Base-by-base conservation (phyloP, 1,140 invertebrate genomes). In the Hormaphis cornu region DNA sequence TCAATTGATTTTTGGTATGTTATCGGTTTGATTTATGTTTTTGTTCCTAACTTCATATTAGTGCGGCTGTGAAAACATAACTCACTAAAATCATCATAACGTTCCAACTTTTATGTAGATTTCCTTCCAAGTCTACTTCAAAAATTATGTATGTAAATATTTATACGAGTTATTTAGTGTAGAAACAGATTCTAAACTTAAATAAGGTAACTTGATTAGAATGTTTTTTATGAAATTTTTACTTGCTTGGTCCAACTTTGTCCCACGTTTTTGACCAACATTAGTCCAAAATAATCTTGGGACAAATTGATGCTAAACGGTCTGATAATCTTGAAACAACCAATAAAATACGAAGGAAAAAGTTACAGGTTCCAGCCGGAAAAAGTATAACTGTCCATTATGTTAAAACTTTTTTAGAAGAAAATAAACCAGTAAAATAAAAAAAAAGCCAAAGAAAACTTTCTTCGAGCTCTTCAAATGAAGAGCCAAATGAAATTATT, bases 311-410 rank as follows among this genome's bases (percentile, higher is more conserved):
- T 16, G 3, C 28, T 3, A 54, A 54, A 54, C 14, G 28, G 42
- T 1, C 18, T 16, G 22, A 59, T 4, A 20, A 35, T 33, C 6
- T 59, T 42, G 56, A 35, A 2, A 30, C 26, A 33, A 6, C 16
- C 14, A 69, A 20, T 8, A 1, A 9, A 22, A 63, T 44, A 30
- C n/a, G 35, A 46, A 22, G 48, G n/a, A 58, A 40, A 58, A 71
- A 50, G 48, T 35, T 71, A n/a, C 28, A 71, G 14, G 37, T 71
- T 16, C 70, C 58, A 42, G 12, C 70, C n/a, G 61, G 70, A 4
- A 66, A 71, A 69, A 50, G 48, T 22, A 50, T 71, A 14, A 69
- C 26, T 12, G 69, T 37, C 37, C 10, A 70, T 20, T 26, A 54
- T 54, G 52, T 30, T n/a, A n/a, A n/a, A 30, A 53, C 4, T 33